Conservation (phyloP, 2,797 vertebrate species). For the Hipposideros larvatus region DNA sequence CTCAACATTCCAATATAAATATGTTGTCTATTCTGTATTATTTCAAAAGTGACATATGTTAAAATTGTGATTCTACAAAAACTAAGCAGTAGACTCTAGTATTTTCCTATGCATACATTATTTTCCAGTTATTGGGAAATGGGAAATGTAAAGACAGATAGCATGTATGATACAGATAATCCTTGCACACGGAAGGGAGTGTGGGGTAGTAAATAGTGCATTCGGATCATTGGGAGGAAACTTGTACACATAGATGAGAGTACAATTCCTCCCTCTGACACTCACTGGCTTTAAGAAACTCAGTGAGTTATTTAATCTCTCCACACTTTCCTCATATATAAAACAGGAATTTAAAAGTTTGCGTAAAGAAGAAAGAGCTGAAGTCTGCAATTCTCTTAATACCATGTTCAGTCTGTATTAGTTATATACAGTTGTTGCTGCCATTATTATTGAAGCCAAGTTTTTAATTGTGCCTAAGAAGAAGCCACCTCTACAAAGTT, state of each 20-base stretch:
- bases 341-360: background rate
- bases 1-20: background rate
- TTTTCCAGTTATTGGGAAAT: background rate
- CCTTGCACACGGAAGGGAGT: background rate
- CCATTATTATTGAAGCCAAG: background rate
- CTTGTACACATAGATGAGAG: background rate
- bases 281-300: background rate
- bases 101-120: background rate
- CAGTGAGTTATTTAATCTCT: background rate
- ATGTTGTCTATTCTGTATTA: background rate
- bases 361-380: background rate
- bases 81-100: background rate
- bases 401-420: background rate
- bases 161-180: background rate
- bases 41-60: background rate
- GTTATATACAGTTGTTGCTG: background rate
- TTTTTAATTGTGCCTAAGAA: background rate
- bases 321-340: background rate
- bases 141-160: background rate
- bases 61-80: constrained; percentile 3
- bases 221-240: background rate
- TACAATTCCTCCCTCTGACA: background rate
- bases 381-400: background rate
- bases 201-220: background rate
- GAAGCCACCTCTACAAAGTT: background rate